Evolutionary conservation across 2,113 vertebrate species (phyloP).

Genomic region (Python bivittatus): DNA sequence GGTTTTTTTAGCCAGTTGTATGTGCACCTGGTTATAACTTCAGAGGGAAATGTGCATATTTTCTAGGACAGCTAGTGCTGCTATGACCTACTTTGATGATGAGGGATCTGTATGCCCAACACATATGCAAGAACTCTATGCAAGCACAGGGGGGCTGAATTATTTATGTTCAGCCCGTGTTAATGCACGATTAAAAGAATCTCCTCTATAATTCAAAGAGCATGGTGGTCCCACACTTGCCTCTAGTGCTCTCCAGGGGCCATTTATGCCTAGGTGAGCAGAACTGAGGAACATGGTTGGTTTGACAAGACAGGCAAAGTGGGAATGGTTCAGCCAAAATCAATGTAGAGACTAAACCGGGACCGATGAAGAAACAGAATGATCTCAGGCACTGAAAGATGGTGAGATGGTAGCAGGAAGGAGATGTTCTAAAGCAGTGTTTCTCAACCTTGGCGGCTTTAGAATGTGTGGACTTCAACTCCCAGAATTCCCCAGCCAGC

Average conservation of each 20-base stretch:
- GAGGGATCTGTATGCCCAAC: not conserved
- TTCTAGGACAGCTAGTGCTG: not conserved
- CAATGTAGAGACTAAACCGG: not conserved
- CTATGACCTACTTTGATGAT: slow-evolving; percentile 26
- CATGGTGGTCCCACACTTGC: not conserved
- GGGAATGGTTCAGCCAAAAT: not conserved
- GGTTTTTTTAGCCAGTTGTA: no score
- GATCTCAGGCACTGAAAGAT: no score
- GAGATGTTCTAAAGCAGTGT: not conserved
- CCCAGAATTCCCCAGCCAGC: not conserved
- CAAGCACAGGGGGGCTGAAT: slow-evolving; percentile 33
- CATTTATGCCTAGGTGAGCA: slow-evolving; percentile 50
- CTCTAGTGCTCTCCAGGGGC: not conserved
- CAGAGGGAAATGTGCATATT: not conserved
- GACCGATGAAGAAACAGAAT: not conserved
- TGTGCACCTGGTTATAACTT: not conserved
- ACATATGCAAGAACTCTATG: not conserved
- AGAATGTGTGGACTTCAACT: not conserved
- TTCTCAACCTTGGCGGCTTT: not conserved
- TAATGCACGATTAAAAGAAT: slow-evolving; percentile 54
- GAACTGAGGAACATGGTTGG: not conserved
- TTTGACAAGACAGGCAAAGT: not conserved
- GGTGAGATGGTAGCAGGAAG: not conserved
- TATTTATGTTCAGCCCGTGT: slow-evolving; percentile 59
- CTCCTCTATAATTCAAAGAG: slow-evolving; percentile 68